These are phyloP conservation scores for Zoanthus sociatus DNA, from an alignment of 92 coral and sea anemone species.

Conservation along the genomic window DNA sequence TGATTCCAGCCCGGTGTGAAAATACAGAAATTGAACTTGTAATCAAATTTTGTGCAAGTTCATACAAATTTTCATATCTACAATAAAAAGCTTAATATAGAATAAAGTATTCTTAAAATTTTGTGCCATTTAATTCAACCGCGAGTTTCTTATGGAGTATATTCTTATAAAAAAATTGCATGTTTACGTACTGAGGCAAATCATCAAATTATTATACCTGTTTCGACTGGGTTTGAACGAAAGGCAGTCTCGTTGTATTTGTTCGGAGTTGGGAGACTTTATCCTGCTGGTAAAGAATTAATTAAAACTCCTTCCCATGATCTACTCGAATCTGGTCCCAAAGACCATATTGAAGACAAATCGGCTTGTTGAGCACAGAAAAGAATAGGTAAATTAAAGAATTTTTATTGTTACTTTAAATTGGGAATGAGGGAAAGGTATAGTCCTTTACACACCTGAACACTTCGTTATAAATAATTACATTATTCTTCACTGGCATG, in stretches of 20 bases:
- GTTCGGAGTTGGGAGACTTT: slow-evolving; percentile 36
- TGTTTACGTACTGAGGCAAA: neutral
- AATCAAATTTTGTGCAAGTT: too few relatives aligned
- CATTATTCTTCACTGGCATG: slow-evolving; percentile 45
- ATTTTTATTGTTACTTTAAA: neutral
- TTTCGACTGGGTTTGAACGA: slow-evolving; percentile 35
- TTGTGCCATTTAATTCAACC: too few relatives aligned
- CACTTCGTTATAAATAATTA: neutral
- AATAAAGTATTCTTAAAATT: too few relatives aligned
- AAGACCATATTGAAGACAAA: slow-evolving; percentile 42
- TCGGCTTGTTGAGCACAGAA: slow-evolving; percentile 13
- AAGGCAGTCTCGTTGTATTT: slow-evolving; percentile 46
- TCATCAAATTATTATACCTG: slow-evolving; percentile 10
- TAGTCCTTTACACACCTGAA: neutral
- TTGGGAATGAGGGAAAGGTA: neutral
- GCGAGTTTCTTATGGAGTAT: too few relatives aligned
- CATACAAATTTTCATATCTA: too few relatives aligned
- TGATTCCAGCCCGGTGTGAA: too few relatives aligned
- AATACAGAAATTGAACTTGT: too few relatives aligned
- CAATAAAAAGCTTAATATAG: too few relatives aligned
- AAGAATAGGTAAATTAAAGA: neutral
- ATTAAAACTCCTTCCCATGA: slow-evolving; percentile 44
- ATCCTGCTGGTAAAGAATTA: slow-evolving; percentile 38
- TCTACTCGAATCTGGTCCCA: slow-evolving; percentile 53
- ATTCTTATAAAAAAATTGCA: too few relatives aligned